Evolutionary conservation across 2,888 invertebrate genomes (phyloP), one percentile per base, ranked within the genome.

Genomic region (Belgica antarctica): DNA sequence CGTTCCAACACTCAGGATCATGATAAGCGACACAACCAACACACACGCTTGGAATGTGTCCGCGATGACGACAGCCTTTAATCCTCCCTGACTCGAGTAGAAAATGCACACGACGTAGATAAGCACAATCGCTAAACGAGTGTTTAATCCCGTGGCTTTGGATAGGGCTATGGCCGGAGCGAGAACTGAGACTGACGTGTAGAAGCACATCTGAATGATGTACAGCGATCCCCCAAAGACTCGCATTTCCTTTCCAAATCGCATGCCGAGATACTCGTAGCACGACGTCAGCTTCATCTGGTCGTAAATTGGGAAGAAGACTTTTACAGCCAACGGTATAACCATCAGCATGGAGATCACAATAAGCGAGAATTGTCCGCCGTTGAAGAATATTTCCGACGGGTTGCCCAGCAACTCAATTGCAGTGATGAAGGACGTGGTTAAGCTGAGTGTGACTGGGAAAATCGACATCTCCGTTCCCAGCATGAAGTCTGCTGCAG

Each of bases 81-180:
- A 91, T 28, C 93, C 93, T 71, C 92, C 92, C 88, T 94, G 89
- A 1, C 94, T 92, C 1, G 96, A 93, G 80, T 96, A 96, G 80
- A 96, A 93, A 73, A 94, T 94, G 81, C 95, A 96, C n/a, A 96
- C 94, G 34, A 90, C 80, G 78, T 95, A 95, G 73, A 96, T 93
- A 73, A 94, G 84, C 62, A 91, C 84, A 25, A 95, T 93, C n/a
- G 95, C 93, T 59, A 92, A 80, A 81, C 92, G 94, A 12, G 93
- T 90, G 77, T 93, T 89, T 71, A 96, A 80, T 36, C 94, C 94
- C 57, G 96, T 96, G 63, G 95, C 96, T 90, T 86, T 75, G 82
- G 88, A 79, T 71, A 92, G 81, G n/a, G 92, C 92, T 72, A 92
- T 83, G 17, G 92, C 92, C 25, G 92, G 92, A 24, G 92, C 92